phyloP scores from a whole-genome alignment of 2,113 vertebrate species.

The Spea bombifrons region DNA sequence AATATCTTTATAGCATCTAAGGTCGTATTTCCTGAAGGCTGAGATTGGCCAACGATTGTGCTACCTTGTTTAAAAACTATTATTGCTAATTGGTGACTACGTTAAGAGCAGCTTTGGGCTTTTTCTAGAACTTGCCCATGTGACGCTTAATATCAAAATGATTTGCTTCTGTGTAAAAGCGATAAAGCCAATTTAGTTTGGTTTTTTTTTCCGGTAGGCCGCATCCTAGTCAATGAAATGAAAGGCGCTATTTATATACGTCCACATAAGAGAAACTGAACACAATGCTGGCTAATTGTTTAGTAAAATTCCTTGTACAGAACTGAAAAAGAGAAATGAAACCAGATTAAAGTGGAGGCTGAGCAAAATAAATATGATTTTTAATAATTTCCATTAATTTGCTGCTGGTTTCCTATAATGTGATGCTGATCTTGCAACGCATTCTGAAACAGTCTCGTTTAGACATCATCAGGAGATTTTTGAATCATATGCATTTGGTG shows the following conservation, averaged over 20 bases:
- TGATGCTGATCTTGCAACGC: no score
- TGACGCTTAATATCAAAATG: slow-evolving; percentile 79
- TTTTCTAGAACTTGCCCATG: slow-evolving; percentile 68
- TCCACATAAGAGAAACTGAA: slow-evolving; percentile 82
- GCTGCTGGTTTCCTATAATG: no score
- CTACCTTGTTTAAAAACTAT: slow-evolving; percentile 64
- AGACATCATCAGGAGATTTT: no score
- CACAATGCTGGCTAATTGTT: slow-evolving; percentile 64
- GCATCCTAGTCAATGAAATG: slow-evolving; percentile 96
- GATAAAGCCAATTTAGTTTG: slow-evolving; percentile 84
- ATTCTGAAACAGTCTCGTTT: no score
- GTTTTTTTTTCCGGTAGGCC: slow-evolving; percentile 80
- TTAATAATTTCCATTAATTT: no score
- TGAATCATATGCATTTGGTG: no score
- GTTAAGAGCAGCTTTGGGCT: slow-evolving; percentile 70
- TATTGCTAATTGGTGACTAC: slow-evolving; percentile 74
- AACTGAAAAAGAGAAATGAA: no score
- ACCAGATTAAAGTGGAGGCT: no score
- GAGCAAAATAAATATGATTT: no score
- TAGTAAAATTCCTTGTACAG: no score
- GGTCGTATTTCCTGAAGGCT: slow-evolving; percentile 47
- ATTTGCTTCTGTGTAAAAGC: slow-evolving; percentile 85
- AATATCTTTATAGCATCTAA: background rate
- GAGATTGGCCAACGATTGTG: slow-evolving; percentile 62
- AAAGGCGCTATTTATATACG: slow-evolving; percentile 86